A percentile compares a stretch with the other conserved stretches of the same genome.
Evolutionary conservation across 1,140 invertebrate genomes (phyloP).

Genomic region (Drosophila eugracilis): DNA sequence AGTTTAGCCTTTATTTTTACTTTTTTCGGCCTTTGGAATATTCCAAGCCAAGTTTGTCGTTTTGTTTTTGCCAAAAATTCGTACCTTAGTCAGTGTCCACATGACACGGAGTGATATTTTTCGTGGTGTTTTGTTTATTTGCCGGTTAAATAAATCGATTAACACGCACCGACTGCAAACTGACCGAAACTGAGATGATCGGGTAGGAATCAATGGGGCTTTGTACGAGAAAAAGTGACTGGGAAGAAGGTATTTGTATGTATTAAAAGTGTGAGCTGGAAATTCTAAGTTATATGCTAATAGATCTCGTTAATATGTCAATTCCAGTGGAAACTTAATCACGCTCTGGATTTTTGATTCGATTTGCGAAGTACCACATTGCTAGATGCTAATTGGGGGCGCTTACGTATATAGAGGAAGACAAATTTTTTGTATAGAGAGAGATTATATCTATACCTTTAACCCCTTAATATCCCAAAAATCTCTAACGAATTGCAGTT

Average conservation of each 20-base stretch:
- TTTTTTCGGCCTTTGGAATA: slow-evolving; percentile 27
- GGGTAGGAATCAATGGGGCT: slow-evolving; percentile 39
- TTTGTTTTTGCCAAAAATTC: slow-evolving; percentile 28
- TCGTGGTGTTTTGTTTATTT: slow-evolving; percentile 36
- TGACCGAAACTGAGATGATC: slow-evolving; percentile 26
- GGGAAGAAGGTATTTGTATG: slow-evolving; percentile 8
- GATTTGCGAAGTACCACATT: slow-evolving; percentile 45
- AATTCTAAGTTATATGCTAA: slow-evolving; percentile 64
- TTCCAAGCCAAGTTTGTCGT: slow-evolving; percentile 21
- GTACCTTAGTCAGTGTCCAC: slow-evolving; percentile 17
- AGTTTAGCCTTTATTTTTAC: slow-evolving; percentile 2
- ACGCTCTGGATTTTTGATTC: slow-evolving; percentile 49
- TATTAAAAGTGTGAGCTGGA: slow-evolving; percentile 45
- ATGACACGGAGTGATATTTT: slow-evolving; percentile 34
- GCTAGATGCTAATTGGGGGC: slow-evolving; percentile 59
- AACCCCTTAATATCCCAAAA: neutral
- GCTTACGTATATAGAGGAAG: slow-evolving; percentile 14
- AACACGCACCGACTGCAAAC: slow-evolving; percentile 47
- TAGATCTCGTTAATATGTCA: slow-evolving; percentile 77
- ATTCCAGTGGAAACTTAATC: slow-evolving; percentile 67
- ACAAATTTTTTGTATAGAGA: slow-evolving; percentile 17
- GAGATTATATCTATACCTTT: neutral
- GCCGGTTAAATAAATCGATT: slow-evolving; percentile 55
- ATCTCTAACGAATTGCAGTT: slow-evolving; percentile 17
- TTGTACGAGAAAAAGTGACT: slow-evolving; percentile 16